A percentile compares a stretch with the other conserved stretches of the same genome.
Conservation (phyloP, 2,888 invertebrate genomes). For the Aricia artaxerxes region DNA sequence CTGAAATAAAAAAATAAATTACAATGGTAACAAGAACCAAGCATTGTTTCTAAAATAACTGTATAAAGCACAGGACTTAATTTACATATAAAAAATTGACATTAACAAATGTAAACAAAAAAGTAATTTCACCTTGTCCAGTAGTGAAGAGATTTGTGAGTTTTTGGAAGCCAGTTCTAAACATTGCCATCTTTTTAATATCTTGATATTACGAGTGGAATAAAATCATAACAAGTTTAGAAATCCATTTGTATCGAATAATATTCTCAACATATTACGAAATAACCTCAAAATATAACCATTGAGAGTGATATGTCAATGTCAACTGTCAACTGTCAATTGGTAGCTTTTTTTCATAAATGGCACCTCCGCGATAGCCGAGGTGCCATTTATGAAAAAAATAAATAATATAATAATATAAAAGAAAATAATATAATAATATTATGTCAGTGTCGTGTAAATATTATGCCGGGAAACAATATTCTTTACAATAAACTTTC, state of each 20-base stretch:
- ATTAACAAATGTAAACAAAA: background rate
- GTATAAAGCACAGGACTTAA: too few species aligned
- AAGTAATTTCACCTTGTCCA: slow-evolving; percentile 52
- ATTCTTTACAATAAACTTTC: too few species aligned
- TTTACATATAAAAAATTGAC: background rate
- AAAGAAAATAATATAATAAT: too few species aligned
- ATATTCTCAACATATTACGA: background rate
- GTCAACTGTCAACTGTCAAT: background rate
- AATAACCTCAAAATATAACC: slow-evolving; percentile 31
- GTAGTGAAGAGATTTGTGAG: slow-evolving; percentile 54
- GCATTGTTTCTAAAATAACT: background rate
- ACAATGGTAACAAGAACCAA: background rate
- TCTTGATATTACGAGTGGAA: background rate
- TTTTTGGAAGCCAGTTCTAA: slow-evolving; percentile 63
- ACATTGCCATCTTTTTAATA: slow-evolving; percentile 52
- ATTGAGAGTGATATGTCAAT: background rate
- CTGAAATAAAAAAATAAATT: slow-evolving; percentile 45
- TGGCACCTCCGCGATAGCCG: too few species aligned
- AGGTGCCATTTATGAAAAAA: too few species aligned
- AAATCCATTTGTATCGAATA: background rate
- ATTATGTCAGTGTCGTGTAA: too few species aligned
- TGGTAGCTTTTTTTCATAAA: too few species aligned
- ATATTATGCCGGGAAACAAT: too few species aligned
- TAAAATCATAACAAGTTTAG: background rate
- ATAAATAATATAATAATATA: too few species aligned